phyloP scores from a whole-genome alignment of 2,113 vertebrate genomes.

The Barbus barbus region DNA sequence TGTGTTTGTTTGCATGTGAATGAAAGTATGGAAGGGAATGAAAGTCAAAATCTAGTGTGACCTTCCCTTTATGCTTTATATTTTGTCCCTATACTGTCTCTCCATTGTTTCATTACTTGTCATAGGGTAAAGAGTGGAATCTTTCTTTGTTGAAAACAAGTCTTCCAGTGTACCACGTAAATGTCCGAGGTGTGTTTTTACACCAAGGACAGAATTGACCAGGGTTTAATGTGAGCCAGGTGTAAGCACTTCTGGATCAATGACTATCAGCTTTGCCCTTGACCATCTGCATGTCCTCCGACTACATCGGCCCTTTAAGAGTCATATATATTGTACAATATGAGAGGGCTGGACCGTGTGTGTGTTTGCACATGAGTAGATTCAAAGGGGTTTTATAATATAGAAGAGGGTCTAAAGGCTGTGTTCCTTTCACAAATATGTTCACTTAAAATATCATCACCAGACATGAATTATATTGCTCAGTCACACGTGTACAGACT shows the following conservation, averaged over 20 bases:
- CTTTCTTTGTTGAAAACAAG: constrained; percentile 35
- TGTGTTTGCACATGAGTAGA: constrained; percentile 24
- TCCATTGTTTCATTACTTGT: background rate
- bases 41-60: background rate
- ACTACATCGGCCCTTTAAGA: background rate
- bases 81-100: background rate
- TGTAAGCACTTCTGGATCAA: constrained; percentile 29
- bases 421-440: constrained; percentile 12
- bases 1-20: background rate
- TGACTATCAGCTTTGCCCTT: constrained; percentile 29
- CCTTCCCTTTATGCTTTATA: background rate
- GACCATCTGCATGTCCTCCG: constrained; percentile 30
- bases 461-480: constrained; percentile 17
- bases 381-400: constrained; percentile 13
- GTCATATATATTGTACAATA: background rate
- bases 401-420: background rate
- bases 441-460: constrained; percentile 16
- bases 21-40: background rate
- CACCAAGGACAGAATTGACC: constrained; percentile 32
- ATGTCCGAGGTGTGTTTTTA: constrained; percentile 43
- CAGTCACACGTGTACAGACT: constrained; percentile 48
- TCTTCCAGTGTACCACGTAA: constrained; percentile 51
- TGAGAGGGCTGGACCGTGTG: background rate
- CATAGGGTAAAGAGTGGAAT: background rate
- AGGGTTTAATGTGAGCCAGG: constrained; percentile 42